These are phyloP conservation scores for Parauchenoglanis ngamensis DNA, from an alignment of 2,797 vertebrate species.

Conservation along the genomic window DNA sequence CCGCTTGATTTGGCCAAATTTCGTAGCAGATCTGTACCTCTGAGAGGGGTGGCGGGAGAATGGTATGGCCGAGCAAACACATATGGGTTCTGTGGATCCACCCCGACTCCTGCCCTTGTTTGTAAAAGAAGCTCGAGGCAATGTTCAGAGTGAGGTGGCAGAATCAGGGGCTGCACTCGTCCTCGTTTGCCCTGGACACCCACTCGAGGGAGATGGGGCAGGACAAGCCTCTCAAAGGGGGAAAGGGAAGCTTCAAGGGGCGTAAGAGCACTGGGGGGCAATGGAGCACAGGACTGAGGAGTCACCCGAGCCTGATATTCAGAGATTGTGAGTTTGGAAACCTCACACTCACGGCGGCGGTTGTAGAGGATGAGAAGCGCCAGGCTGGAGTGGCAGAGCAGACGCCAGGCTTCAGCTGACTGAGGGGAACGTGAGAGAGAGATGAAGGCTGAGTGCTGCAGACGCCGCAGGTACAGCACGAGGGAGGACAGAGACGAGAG, in stretches of 20 bases:
- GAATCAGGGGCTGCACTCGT: slow-evolving; percentile 78
- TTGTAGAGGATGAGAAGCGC: slow-evolving; percentile 82
- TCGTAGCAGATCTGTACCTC: slow-evolving; percentile 79
- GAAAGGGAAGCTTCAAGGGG: slow-evolving; percentile 80
- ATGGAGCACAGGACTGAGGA: slow-evolving; percentile 70
- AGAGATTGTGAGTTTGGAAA: slow-evolving; percentile 76
- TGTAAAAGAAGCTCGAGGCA: slow-evolving; percentile 79
- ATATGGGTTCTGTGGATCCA: slow-evolving; percentile 76
- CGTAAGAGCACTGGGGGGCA: slow-evolving; percentile 70
- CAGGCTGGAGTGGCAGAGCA: slow-evolving; percentile 81
- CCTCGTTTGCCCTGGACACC: slow-evolving; percentile 81
- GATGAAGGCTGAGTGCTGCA: slow-evolving; percentile 79
- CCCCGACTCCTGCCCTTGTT: slow-evolving; percentile 76
- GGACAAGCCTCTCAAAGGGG: slow-evolving; percentile 79
- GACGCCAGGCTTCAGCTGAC: slow-evolving; percentile 80
- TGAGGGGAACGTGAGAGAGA: slow-evolving; percentile 76
- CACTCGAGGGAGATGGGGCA: slow-evolving; percentile 76
- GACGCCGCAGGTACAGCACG: slow-evolving; percentile 77
- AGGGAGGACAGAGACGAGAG: slow-evolving; percentile 79
- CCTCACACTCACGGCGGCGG: slow-evolving; percentile 79
- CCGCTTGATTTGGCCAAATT: slow-evolving; percentile 79
- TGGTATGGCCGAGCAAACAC: slow-evolving; percentile 80
- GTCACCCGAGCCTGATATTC: slow-evolving; percentile 74
- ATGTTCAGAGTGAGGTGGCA: slow-evolving; percentile 79
- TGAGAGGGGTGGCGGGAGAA: slow-evolving; percentile 78